Percentiles rank a stretch among this genome's conserved stretches.
These are phyloP conservation scores for Halictus quadricinctus DNA, from an alignment of 2,888 invertebrate species.

Conservation along the genomic window DNA sequence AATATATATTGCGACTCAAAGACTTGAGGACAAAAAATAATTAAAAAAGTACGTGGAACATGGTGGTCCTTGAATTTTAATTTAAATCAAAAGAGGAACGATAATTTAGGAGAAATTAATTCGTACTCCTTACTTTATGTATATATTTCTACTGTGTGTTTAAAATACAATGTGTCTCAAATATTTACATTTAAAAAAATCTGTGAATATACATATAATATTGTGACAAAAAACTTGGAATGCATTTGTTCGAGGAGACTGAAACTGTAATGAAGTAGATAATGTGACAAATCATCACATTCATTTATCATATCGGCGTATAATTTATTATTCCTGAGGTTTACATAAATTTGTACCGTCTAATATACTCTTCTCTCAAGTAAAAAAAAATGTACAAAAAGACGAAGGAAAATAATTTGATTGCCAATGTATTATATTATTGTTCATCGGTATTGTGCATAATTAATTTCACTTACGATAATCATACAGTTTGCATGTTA, in stretches of 20 bases:
- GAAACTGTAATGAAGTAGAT: conserved; percentile 19
- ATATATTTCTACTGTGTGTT: background rate
- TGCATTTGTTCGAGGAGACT: conserved; percentile 40
- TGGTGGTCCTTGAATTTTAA: background rate
- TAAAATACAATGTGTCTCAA: conserved; percentile 8
- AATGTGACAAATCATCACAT: conserved; percentile 3
- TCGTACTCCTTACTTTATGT: background rate
- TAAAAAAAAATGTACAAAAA: background rate
- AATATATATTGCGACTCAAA: background rate
- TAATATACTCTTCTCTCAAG: background rate
- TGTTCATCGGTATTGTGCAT: background rate
- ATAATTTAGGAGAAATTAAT: background rate
- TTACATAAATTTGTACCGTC: background rate
- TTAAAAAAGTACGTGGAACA: background rate
- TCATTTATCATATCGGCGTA: background rate
- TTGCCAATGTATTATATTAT: background rate
- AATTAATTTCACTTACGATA: conserved; percentile 22
- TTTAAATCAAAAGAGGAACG: background rate
- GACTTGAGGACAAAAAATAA: background rate
- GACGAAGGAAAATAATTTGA: background rate
- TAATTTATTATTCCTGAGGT: background rate
- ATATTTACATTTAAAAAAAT: conserved; percentile 18
- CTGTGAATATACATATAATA: background rate
- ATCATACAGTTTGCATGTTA: conserved; percentile 23
- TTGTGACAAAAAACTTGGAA: background rate